A percentile compares a stretch with the other conserved stretches of the same genome.
phyloP scores from a whole-genome alignment of 2,113 vertebrate genomes.

The Redunca redunca region DNA sequence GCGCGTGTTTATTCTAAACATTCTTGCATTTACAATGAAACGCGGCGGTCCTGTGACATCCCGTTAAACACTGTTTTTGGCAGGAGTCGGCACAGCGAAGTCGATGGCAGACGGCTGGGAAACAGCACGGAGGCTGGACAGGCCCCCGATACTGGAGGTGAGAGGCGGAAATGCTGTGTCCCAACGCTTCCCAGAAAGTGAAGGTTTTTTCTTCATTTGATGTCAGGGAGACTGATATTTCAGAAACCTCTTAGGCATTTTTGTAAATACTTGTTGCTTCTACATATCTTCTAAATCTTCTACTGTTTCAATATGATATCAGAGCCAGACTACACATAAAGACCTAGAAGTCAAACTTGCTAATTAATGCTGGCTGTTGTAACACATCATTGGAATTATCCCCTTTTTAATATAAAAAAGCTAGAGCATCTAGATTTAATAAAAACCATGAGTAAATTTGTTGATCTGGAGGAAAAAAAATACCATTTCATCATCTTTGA shows the following conservation, averaged over 20 bases:
- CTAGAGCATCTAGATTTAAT: neutral
- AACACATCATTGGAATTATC: fast-evolving
- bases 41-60: fast-evolving
- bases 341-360: neutral
- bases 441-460: neutral
- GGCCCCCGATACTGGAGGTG: constrained; percentile 84
- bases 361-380: fast-evolving
- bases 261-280: neutral
- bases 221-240: neutral
- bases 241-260: neutral
- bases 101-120: constrained; percentile 89
- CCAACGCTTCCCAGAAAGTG: neutral
- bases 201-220: neutral
- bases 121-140: constrained; percentile 83
- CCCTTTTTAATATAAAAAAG: neutral
- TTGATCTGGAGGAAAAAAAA: neutral
- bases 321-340: neutral
- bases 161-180: neutral
- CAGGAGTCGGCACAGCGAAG: constrained; percentile 79
- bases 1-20: too few species aligned
- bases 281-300: neutral
- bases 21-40: neutral
- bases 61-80: neutral
- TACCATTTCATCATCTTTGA: neutral
- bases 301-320: fast-evolving